A percentile compares a stretch with the other conserved stretches of the same genome.
These are phyloP conservation scores for Pyrrhia umbra DNA, from an alignment of 2,888 invertebrate genomes.

Conservation along the genomic window DNA sequence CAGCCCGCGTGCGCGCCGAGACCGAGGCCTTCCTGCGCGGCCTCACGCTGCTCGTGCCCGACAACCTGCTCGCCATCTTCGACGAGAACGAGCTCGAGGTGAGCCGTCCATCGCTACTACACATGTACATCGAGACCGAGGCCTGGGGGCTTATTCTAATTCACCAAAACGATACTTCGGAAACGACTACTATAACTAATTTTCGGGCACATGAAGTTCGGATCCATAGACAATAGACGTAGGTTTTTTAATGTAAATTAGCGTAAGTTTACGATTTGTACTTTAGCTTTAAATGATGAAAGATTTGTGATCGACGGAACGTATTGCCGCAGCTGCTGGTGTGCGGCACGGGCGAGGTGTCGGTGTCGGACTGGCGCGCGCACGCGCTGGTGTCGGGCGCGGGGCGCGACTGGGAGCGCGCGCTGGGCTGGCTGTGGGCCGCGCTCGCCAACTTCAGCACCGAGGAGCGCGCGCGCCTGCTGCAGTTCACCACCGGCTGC, in stretches of 20 bases:
- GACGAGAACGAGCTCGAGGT: constrained; percentile 99
- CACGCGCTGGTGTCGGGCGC: constrained; percentile 96
- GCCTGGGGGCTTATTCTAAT: no score
- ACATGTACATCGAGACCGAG: no score
- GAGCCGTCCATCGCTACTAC: constrained; percentile 36
- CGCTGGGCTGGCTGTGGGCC: constrained; percentile 90
- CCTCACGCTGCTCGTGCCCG: constrained; percentile 97
- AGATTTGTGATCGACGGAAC: no score
- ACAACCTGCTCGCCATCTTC: constrained; percentile 97
- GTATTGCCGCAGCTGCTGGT: constrained; percentile 93
- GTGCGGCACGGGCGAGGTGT: constrained; percentile 98
- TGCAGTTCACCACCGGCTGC: constrained; percentile 98
- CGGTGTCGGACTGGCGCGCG: constrained; percentile 96
- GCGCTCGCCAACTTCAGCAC: constrained; percentile 96
- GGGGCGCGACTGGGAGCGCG: constrained; percentile 95
- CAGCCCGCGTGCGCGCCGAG: constrained; percentile 95
- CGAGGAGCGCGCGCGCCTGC: constrained; percentile 97
- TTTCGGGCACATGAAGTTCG: no score
- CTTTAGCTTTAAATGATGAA: no score
- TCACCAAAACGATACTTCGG: no score
- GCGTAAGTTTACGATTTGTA: no score
- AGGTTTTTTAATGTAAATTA: no score
- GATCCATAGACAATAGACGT: no score
- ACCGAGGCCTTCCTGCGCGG: constrained; percentile 97
- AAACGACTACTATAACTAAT: no score